Percentiles rank a stretch among this genome's conserved stretches.
Conservation (phyloP, 2,113 vertebrate species). For the Tympanuchus pallidicinctus region DNA sequence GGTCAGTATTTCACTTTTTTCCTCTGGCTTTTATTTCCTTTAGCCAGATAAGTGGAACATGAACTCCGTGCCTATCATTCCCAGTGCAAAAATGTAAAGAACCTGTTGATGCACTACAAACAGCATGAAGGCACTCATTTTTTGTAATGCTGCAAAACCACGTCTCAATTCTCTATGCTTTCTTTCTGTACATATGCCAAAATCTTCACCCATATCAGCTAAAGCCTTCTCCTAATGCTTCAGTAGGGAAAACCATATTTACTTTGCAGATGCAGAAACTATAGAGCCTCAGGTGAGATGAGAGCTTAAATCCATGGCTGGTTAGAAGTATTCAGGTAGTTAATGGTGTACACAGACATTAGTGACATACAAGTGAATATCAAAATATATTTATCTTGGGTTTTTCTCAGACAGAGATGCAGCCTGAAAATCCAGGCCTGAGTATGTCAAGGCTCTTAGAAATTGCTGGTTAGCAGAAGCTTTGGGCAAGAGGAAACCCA, state of each 20-base stretch:
- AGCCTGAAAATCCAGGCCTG: neutral
- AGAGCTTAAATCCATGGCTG: neutral
- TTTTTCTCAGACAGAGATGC: neutral
- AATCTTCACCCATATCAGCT: neutral
- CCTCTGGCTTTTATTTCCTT: neutral
- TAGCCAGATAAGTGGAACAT: neutral
- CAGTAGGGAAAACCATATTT: neutral
- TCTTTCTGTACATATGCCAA: neutral
- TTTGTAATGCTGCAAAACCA: neutral
- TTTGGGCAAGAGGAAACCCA: neutral
- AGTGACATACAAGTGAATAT: neutral
- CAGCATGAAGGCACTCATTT: neutral
- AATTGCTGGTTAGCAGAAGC: neutral
- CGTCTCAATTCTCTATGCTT: neutral
- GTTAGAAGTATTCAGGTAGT: neutral
- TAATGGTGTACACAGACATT: neutral
- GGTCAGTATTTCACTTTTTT: slow-evolving; percentile 10
- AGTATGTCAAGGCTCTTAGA: neutral
- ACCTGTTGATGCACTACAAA: slow-evolving; percentile 2
- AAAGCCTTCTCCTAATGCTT: neutral
- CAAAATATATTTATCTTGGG: neutral
- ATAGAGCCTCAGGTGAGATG: neutral
- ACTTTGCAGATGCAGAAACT: neutral
- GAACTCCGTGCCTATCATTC: slow-evolving; percentile 5
- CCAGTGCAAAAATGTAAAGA: neutral